Conservation (phyloP, 2,888 invertebrate species). For the Drosophila mimica region DNA sequence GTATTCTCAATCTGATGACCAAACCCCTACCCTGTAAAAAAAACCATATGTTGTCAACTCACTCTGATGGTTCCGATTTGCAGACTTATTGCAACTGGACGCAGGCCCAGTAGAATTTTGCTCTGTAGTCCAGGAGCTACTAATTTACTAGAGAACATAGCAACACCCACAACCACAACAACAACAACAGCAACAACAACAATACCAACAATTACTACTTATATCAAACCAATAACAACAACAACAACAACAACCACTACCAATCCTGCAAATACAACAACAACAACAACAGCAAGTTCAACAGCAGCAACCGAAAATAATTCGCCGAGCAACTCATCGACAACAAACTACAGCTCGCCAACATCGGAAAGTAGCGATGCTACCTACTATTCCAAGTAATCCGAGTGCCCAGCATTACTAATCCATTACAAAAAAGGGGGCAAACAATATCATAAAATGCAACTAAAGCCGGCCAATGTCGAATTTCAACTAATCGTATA, state of each 20-base stretch:
- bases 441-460: conserved; percentile 16
- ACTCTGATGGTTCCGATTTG: conserved; percentile 64
- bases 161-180: conserved; percentile 41
- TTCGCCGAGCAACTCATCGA: conserved; percentile 57
- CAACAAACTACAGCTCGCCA: conserved; percentile 68
- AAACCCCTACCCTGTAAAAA: not conserved
- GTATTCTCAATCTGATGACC: conserved; percentile 36
- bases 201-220: conserved; percentile 40
- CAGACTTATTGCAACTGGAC: conserved; percentile 85
- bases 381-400: conserved; percentile 72
- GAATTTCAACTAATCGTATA: conserved; percentile 64
- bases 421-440: conserved; percentile 27
- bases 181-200: conserved; percentile 42
- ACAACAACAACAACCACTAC: conserved; percentile 45
- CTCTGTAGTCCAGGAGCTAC: conserved; percentile 80
- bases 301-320: conserved; percentile 21
- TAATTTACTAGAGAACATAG: conserved; percentile 71
- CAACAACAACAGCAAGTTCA: conserved; percentile 23
- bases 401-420: conserved; percentile 49
- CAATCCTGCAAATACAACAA: conserved; percentile 22
- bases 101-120: conserved; percentile 84
- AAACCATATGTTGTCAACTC: conserved; percentile 17
- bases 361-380: conserved; percentile 74
- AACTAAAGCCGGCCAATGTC: conserved; percentile 74
- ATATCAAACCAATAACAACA: conserved; percentile 42